A percentile compares a stretch with the other conserved stretches of the same genome.
phyloP scores from a whole-genome alignment of 2,797 vertebrate genomes.

The Synanceia verrucosa region DNA sequence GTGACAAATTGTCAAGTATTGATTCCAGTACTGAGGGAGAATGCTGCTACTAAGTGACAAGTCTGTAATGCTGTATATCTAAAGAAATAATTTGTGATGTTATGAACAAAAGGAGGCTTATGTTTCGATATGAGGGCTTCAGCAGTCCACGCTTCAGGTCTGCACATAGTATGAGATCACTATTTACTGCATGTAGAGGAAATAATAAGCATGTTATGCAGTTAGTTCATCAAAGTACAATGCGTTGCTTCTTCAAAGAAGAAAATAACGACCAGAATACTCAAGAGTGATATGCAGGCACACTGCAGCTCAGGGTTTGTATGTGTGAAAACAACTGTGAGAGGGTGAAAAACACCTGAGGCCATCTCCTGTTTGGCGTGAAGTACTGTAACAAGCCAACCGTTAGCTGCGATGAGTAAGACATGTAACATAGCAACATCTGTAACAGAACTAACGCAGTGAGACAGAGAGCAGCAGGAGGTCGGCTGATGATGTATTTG shows the following conservation, averaged over 20 bases:
- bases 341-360: slow-evolving; percentile 35
- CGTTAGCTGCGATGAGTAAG: slow-evolving; percentile 47
- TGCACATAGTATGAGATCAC: not conserved
- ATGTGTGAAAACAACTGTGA: not conserved
- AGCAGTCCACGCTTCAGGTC: not conserved
- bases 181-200: not conserved
- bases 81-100: not conserved
- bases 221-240: not conserved
- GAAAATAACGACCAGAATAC: not conserved
- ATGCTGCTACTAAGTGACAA: too few relatives aligned
- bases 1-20: too few relatives aligned
- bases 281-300: not conserved
- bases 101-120: not conserved
- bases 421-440: slow-evolving; percentile 21
- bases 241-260: not conserved
- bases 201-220: not conserved
- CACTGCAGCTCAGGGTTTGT: not conserved
- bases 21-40: too few relatives aligned
- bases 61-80: not conserved
- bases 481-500: slow-evolving; percentile 18
- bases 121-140: not conserved
- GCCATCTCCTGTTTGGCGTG: slow-evolving; percentile 23
- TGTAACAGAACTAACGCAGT: slow-evolving; percentile 23
- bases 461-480: slow-evolving; percentile 30
- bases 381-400: slow-evolving; percentile 7